A percentile compares a stretch with the other conserved stretches of the same genome.
Evolutionary conservation across 2,113 vertebrate genomes (phyloP).

Genomic region (Microcebus ravelobensis): DNA sequence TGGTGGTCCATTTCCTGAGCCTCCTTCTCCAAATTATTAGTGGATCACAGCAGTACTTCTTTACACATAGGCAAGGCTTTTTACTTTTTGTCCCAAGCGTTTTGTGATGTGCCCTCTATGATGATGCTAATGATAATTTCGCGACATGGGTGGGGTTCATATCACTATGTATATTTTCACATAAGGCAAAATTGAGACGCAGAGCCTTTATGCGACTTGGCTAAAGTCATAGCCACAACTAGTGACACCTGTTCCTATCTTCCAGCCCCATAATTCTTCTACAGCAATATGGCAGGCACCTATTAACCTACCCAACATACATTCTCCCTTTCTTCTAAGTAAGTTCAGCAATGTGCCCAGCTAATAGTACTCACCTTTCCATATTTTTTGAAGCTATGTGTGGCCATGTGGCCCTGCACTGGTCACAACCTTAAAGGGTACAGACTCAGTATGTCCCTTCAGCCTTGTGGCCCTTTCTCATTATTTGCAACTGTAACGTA

Average conservation of each 20-base stretch:
- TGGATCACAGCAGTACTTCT: neutral
- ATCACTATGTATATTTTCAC: neutral
- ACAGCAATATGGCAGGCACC: neutral
- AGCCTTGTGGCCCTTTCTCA: neutral
- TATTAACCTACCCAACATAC: neutral
- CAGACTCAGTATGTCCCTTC: accelerated
- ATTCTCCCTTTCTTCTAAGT: neutral
- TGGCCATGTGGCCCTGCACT: neutral
- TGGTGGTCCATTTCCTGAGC: neutral
- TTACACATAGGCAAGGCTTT: neutral
- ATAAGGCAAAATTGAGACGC: neutral
- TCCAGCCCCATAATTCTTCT: neutral
- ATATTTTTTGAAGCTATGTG: neutral
- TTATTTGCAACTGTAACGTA: neutral
- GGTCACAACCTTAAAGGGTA: neutral
- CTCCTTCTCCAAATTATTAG: neutral
- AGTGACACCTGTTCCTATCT: neutral
- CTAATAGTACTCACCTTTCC: neutral
- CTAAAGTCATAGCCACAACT: neutral
- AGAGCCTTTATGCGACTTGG: neutral
- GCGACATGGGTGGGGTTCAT: accelerated
- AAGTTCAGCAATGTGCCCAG: neutral
- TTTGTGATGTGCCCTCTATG: neutral
- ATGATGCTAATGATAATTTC: neutral
- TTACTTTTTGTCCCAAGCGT: neutral